Conservation (phyloP, 2,888 invertebrate species). For the Phymatocera aterrima region DNA sequence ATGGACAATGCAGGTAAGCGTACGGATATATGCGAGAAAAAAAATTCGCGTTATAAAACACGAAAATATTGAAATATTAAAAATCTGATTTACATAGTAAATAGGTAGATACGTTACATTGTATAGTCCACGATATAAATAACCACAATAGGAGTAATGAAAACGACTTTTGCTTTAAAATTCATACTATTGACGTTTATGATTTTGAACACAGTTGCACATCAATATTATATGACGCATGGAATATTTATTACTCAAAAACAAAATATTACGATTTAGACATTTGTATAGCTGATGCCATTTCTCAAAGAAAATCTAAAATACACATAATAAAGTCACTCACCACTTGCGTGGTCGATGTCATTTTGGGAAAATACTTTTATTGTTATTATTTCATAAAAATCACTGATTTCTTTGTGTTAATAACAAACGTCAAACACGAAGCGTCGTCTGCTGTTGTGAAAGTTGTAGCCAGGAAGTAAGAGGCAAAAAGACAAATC, state of each 20-base stretch:
- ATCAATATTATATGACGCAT: neutral
- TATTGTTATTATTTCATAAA: neutral
- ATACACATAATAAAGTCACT: neutral
- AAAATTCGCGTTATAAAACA: too few relatives aligned
- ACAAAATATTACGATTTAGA: neutral
- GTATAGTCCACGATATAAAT: neutral
- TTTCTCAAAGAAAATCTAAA: neutral
- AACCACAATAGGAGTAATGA: neutral
- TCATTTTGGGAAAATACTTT: slow-evolving; percentile 19
- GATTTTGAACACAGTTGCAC: neutral
- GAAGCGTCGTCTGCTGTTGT: slow-evolving; percentile 26
- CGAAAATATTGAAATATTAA: too few relatives aligned
- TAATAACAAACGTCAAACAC: slow-evolving; percentile 26
- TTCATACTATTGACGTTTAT: neutral
- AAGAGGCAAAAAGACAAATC: too few relatives aligned
- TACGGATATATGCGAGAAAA: too few relatives aligned
- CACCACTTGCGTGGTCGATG: slow-evolving; percentile 41
- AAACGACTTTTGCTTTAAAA: neutral
- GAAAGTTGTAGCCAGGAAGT: neutral
- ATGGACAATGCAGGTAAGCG: neutral
- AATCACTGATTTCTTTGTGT: slow-evolving; percentile 5
- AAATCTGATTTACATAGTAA: too few relatives aligned
- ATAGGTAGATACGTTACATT: neutral
- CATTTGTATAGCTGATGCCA: neutral
- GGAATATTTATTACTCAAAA: neutral